Evolutionary conservation across 2,888 invertebrate genomes (phyloP).

Genomic region (Tiliacea aurago): DNA sequence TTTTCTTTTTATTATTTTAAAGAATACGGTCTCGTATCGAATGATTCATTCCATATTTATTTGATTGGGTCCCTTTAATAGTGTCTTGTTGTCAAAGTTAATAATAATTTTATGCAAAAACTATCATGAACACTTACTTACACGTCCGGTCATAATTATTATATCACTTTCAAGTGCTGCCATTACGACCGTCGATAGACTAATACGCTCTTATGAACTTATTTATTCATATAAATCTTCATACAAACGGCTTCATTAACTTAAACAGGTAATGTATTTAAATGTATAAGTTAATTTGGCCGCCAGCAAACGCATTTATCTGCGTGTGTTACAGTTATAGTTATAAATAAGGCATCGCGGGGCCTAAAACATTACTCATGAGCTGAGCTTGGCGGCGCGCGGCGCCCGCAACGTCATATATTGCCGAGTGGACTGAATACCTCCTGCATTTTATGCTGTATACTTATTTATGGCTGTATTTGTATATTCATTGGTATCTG

Average conservation of each 20-base stretch:
- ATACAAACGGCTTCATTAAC: constrained; percentile 72
- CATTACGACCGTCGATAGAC: constrained; percentile 53
- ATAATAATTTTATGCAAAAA: constrained; percentile 44
- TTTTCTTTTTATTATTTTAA: too few species aligned
- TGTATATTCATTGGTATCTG: constrained; percentile 69
- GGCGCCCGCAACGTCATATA: constrained; percentile 72
- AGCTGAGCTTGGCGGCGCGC: constrained; percentile 70
- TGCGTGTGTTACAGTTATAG: constrained; percentile 84
- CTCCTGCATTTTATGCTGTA: constrained; percentile 63
- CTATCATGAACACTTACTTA: constrained; percentile 27
- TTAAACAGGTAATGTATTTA: constrained; percentile 65
- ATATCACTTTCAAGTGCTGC: constrained; percentile 45
- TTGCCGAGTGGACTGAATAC: constrained; percentile 64
- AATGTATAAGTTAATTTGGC: constrained; percentile 73
- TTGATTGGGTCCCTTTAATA: neutral
- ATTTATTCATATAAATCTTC: constrained; percentile 67
- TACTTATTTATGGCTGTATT: constrained; percentile 69
- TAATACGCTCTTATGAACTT: constrained; percentile 61
- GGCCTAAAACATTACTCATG: constrained; percentile 81
- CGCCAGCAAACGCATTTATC: constrained; percentile 79
- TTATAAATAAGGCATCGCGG: constrained; percentile 80
- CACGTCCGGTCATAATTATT: constrained; percentile 60
- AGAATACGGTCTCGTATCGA: neutral
- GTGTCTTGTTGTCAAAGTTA: neutral
- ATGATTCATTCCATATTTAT: neutral